Conservation (phyloP, 1,140 invertebrate genomes). For the Latrodectus geometricus region DNA sequence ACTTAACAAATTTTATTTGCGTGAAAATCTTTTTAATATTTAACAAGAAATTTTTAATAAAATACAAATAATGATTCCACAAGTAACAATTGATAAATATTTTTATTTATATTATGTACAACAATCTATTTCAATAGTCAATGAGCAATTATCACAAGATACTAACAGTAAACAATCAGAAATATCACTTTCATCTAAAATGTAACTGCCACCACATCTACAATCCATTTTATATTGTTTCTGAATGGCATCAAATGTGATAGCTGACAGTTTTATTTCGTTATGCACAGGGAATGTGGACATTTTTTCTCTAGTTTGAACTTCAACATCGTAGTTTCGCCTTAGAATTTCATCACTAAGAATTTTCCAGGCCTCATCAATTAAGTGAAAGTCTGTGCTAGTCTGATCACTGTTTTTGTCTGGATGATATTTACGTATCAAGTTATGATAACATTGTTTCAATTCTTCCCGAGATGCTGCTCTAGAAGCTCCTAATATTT, state of each 20-base stretch:
- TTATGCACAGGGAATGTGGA: conserved; percentile 8
- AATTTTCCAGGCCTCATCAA: conserved; percentile 39
- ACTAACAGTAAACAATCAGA: conserved; percentile 3
- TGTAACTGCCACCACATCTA: conserved; percentile 35
- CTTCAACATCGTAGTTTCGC: conserved; percentile 27
- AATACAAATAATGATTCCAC: too few relatives aligned
- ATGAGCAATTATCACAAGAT: conserved; percentile 47
- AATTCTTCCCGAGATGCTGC: conserved; percentile 25
- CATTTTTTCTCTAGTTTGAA: neutral
- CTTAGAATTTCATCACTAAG: conserved; percentile 15
- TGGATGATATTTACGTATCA: conserved; percentile 24
- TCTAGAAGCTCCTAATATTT: neutral
- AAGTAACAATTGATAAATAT: too few relatives aligned
- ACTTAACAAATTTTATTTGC: too few relatives aligned
- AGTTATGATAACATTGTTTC: conserved; percentile 16
- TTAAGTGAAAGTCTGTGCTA: neutral
- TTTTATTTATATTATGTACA: neutral
- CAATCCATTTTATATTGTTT: conserved; percentile 23
- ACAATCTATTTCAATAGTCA: conserved; percentile 40
- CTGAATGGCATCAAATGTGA: neutral
- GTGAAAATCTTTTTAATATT: too few relatives aligned
- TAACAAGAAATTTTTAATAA: too few relatives aligned
- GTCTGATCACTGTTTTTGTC: conserved; percentile 12
- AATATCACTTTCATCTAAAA: conserved; percentile 7
- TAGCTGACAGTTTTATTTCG: conserved; percentile 9